Percentiles rank a stretch among this genome's conserved stretches.
These are phyloP conservation scores for Oscheius sp. DNA, from an alignment of 2,888 invertebrate species.

Conservation along the genomic window DNA sequence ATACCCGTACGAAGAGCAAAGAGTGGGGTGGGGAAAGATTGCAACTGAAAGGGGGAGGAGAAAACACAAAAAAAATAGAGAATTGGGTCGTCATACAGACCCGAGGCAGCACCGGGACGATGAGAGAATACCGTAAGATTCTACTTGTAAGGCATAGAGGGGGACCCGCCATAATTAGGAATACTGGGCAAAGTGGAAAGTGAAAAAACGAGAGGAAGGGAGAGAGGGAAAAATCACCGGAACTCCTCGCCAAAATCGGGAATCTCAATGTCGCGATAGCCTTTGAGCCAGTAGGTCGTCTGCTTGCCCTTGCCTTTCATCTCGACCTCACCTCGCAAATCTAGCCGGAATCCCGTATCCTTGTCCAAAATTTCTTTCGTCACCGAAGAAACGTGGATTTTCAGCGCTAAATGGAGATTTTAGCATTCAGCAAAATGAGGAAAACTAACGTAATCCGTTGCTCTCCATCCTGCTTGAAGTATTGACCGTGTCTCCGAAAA, in stretches of 20 bases:
- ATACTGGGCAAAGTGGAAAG: constrained; percentile 7
- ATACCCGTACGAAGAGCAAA: constrained; percentile 22
- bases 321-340: constrained; percentile 72
- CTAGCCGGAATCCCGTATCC: constrained; percentile 70
- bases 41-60: not conserved
- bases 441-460: constrained; percentile 72
- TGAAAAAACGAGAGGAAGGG: not conserved
- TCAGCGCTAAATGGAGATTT: constrained; percentile 65
- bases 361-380: constrained; percentile 69
- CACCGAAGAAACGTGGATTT: constrained; percentile 71
- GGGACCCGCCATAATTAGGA: constrained; percentile 9
- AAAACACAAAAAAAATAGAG: not conserved
- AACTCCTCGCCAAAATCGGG: constrained; percentile 72
- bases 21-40: constrained; percentile 1
- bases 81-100: not conserved
- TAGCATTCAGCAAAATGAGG: not conserved
- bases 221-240: constrained; percentile 25
- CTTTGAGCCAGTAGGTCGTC: constrained; percentile 73
- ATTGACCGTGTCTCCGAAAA: constrained; percentile 75
- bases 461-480: constrained; percentile 73
- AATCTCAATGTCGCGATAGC: constrained; percentile 68
- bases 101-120: constrained; percentile 22
- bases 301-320: constrained; percentile 73
- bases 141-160: constrained; percentile 13
- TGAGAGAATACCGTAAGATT: constrained; percentile 7